These are phyloP conservation scores for Plusia festucae DNA, from an alignment of 2,888 invertebrate genomes.

Conservation along the genomic window DNA sequence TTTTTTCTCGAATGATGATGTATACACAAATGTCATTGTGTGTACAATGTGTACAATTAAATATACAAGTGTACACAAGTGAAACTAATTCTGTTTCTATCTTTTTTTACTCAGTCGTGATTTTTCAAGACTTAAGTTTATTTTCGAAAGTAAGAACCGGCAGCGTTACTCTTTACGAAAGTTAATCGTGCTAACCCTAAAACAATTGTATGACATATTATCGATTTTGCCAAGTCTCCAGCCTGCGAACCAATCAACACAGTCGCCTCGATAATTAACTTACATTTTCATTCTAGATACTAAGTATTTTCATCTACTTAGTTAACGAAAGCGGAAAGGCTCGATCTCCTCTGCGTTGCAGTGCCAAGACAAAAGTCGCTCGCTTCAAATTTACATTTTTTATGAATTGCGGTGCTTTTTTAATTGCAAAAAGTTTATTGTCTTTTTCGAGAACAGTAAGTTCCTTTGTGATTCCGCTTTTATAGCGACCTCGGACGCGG, in stretches of 20 bases:
- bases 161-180: no score
- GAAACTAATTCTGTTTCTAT: no score
- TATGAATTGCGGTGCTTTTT: slow-evolving; percentile 59
- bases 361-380: slow-evolving; percentile 51
- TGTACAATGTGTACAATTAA: no score
- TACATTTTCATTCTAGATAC: slow-evolving; percentile 11
- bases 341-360: slow-evolving; percentile 46
- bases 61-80: no score
- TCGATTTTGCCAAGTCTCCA: neutral
- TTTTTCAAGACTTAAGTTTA: no score
- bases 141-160: no score
- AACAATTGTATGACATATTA: no score
- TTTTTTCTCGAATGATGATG: no score
- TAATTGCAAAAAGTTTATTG: slow-evolving; percentile 70
- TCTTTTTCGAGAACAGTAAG: slow-evolving; percentile 63
- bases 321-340: slow-evolving; percentile 54
- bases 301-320: slow-evolving; percentile 44
- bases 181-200: no score
- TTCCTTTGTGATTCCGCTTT: slow-evolving; percentile 49
- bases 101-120: no score
- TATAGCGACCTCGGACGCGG: slow-evolving; percentile 47
- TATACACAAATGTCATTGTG: no score
- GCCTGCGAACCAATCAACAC: neutral
- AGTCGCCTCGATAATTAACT: slow-evolving; percentile 1
- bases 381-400: slow-evolving; percentile 60